Evolutionary conservation across 2,888 invertebrate genomes (phyloP).

Genomic region (Julus scanicus): DNA sequence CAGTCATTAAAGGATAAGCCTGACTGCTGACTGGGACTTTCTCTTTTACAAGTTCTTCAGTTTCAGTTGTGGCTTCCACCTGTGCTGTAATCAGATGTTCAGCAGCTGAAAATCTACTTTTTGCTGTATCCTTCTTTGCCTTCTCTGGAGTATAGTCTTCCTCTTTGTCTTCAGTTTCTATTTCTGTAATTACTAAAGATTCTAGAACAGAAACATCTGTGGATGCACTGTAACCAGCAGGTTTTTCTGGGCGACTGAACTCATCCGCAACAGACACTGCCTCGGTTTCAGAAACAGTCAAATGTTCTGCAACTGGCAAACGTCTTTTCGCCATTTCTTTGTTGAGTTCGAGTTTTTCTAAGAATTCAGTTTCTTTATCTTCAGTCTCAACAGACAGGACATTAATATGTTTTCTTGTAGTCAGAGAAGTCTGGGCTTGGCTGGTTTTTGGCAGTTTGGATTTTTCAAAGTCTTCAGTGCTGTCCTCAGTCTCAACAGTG

Average conservation of each 20-base stretch:
- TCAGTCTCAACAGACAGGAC: constrained; percentile 67
- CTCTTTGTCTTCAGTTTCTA: constrained; percentile 54
- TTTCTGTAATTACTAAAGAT: constrained; percentile 53
- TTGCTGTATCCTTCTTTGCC: constrained; percentile 12
- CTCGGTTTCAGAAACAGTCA: constrained; percentile 56
- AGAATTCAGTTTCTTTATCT: constrained; percentile 64
- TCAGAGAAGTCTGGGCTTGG: constrained; percentile 63
- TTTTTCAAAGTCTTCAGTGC: constrained; percentile 44
- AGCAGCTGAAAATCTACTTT: constrained; percentile 49
- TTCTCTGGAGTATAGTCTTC: constrained; percentile 50
- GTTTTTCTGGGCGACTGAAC: not conserved
- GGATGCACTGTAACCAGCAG: not conserved
- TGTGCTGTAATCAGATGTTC: constrained; percentile 53
- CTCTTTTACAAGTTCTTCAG: constrained; percentile 52
- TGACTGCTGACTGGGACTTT: constrained; percentile 29
- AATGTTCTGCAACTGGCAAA: constrained; percentile 53
- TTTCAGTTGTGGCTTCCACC: constrained; percentile 18
- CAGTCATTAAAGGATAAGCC: not conserved
- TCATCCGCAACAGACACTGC: constrained; percentile 40
- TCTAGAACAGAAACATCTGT: constrained; percentile 49
- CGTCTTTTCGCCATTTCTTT: constrained; percentile 37
- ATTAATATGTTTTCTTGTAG: constrained; percentile 65
- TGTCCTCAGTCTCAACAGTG: constrained; percentile 26
- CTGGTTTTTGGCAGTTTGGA: constrained; percentile 69
- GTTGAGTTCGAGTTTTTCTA: constrained; percentile 59